These are phyloP conservation scores for Crepidodera aurea DNA, from an alignment of 2,888 invertebrate species.

Conservation along the genomic window DNA sequence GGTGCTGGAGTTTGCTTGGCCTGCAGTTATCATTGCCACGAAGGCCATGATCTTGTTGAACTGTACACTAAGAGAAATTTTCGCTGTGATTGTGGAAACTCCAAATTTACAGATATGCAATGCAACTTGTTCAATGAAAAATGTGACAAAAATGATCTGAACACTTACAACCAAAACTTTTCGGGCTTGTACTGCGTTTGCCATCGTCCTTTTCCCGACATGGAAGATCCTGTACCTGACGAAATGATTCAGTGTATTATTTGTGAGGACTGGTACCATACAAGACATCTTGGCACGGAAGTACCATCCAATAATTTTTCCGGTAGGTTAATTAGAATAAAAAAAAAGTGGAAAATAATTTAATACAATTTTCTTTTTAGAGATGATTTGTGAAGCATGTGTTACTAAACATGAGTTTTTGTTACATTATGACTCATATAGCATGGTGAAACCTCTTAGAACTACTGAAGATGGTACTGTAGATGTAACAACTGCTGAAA, in stretches of 20 bases:
- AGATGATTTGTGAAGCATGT: conserved; percentile 85
- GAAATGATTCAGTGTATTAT: conserved; percentile 96
- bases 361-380: conserved; percentile 56
- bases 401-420: conserved; percentile 80
- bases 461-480: conserved; percentile 36
- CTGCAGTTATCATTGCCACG: conserved; percentile 94
- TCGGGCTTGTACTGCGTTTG: conserved; percentile 92
- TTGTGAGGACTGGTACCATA: conserved; percentile 99
- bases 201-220: conserved; percentile 92
- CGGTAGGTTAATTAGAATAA: conserved; percentile 39
- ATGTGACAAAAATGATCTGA: conserved; percentile 72
- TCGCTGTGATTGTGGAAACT: conserved; percentile 94
- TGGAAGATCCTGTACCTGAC: conserved; percentile 81
- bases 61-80: conserved; percentile 96
- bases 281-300: conserved; percentile 72
- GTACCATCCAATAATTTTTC: conserved; percentile 64
- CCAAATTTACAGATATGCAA: conserved; percentile 67
- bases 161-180: conserved; percentile 94
- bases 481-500: conserved; percentile 32
- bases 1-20: conserved; percentile 91
- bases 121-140: conserved; percentile 76
- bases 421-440: conserved; percentile 70
- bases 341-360: too few species aligned
- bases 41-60: conserved; percentile 93
- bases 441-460: conserved; percentile 46